Evolutionary conservation across 2,797 vertebrate genomes (phyloP), one percentile per base, ranked within the genome.

Genomic region (Crenichthys baileyi): DNA sequence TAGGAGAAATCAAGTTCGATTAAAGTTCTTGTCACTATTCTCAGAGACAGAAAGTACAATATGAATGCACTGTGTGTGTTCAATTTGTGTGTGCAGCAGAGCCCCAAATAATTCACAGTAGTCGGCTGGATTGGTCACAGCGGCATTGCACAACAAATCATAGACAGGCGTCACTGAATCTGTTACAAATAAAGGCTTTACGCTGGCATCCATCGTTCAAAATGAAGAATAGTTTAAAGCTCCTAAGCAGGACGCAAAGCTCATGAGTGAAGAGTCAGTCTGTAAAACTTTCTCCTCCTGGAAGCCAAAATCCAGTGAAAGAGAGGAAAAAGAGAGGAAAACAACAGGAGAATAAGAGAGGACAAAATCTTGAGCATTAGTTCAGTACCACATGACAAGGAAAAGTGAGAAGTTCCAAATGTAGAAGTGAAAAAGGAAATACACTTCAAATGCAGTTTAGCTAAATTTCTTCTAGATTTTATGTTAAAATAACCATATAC

Each of bases 141-240:
- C 1, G 61, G 46, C 7, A 29, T 41, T 22, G 77, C 31, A 70
- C 39, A 18, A 58, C 50, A 72, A n/a, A 53, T 31, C 65, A 73
- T 53, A 11, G 67, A 55, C 61, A 60, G 36, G 41, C 20, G 16
- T 73, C 60, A 81, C 58, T 5, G 3, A 26, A 26, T 31, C 72
- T 68, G 50, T 44, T 24, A 68, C 39, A 68, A 68, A 68, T 68
- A 68, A 68, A 68, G 65, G 24, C 65, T 68, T 68, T 68, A 68
- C 6, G 41, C 65, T 51, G 4, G 50, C 4, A 51, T 51, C 15
- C 50, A n/a, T n/a, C 63, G 11, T 4, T 39, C 18, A 20, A 22
- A 67, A 41, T 67, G 11, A 68, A 24, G 39, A n/a, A n/a, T 3
- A 68, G 36, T n/a, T 13, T 39, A 44, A n/a, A 68, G 39, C 39